phyloP scores from a whole-genome alignment of 1,140 invertebrate species.

The Hylaeus volcanicus region DNA sequence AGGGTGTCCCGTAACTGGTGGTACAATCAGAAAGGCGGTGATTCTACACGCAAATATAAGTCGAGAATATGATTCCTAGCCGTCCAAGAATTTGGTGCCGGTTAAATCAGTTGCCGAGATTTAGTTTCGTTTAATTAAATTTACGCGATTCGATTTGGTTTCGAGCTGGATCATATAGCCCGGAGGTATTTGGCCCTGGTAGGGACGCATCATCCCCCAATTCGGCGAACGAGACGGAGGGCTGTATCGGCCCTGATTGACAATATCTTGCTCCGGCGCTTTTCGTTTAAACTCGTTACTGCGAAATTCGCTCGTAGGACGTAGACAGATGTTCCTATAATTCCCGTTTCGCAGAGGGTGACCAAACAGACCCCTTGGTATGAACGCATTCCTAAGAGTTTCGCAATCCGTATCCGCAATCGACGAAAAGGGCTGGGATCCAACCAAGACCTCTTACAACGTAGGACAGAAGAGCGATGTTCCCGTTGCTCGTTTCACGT shows the following conservation, averaged over 20 bases:
- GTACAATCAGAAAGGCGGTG: too few species aligned
- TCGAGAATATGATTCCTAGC: too few species aligned
- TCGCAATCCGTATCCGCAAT: too few species aligned
- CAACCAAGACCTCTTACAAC: background rate
- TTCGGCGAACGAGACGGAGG: slow-evolving; percentile 51
- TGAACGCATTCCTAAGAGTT: too few species aligned
- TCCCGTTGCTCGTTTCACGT: slow-evolving; percentile 31
- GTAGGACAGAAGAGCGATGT: background rate
- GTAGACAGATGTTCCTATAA: background rate
- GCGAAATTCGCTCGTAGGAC: background rate
- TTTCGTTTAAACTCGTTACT: slow-evolving; percentile 7
- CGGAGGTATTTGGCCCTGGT: slow-evolving; percentile 4
- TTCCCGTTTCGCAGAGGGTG: too few species aligned
- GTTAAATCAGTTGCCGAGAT: slow-evolving; percentile 32
- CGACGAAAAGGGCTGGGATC: too few species aligned
- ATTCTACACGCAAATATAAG: too few species aligned
- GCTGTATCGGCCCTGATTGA: slow-evolving; percentile 56
- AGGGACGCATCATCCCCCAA: slow-evolving; percentile 29
- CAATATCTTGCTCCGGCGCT: slow-evolving; percentile 54
- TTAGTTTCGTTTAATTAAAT: slow-evolving; percentile 26
- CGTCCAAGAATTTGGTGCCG: background rate
- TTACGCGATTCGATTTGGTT: slow-evolving; percentile 41
- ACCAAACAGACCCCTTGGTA: too few species aligned
- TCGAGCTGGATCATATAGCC: slow-evolving; percentile 1
- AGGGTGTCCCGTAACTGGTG: too few species aligned